Base-by-base conservation (phyloP, 2,113 vertebrate species). In the Philantomba maxwellii region DNA sequence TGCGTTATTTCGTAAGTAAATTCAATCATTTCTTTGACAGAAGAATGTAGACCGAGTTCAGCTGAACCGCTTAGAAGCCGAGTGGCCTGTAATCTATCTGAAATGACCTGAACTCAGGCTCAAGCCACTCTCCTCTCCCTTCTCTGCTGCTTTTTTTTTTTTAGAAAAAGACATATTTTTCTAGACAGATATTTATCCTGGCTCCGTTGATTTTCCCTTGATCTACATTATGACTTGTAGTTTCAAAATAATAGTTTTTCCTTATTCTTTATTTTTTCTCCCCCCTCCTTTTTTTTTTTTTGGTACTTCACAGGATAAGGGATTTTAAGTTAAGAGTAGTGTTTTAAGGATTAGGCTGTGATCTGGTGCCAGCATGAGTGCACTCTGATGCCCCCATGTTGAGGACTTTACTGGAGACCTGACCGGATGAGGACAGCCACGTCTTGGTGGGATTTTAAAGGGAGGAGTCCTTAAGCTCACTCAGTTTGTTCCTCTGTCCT, bases 361-460 rank as follows among this genome's bases (percentile, higher is more conserved):
- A 36, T 51, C 16, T 49, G 49, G 43, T 75, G 57, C 45, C 36
- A 30, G 2, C 23, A 10, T 3, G 51, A 87, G 9, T 19, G 11
- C 33, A 19, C 51, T 84, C 47, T 26, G 21, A 47, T 91, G 66
- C 28, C 16, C 2, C 33, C 26, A 2, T 23, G 19, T 33, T 60
- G 64, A 33, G 23, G 33, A 12, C 26, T 1, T 64, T 58, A 49
- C 51, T 53, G 10, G 19, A 84, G 64, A 45, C 62, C 43, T 3
- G 16, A n/a, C 16, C 16, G 73, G 43, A 36, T 3, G 23, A 57
- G 58, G 26, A n/a, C 30, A 28, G 30, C 53, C 57, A n/a, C 28
- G 15, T 75, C 39, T 90, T n/a, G 77, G 9, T 86, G 75, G 60
- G 43, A 51, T 87, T 82, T 96, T 92, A 62, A 17, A 73, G 28